Evolutionary conservation across 2,113 vertebrate species (phyloP), one percentile per base, ranked within the genome.

Genomic region (Callopanchax toddi): DNA sequence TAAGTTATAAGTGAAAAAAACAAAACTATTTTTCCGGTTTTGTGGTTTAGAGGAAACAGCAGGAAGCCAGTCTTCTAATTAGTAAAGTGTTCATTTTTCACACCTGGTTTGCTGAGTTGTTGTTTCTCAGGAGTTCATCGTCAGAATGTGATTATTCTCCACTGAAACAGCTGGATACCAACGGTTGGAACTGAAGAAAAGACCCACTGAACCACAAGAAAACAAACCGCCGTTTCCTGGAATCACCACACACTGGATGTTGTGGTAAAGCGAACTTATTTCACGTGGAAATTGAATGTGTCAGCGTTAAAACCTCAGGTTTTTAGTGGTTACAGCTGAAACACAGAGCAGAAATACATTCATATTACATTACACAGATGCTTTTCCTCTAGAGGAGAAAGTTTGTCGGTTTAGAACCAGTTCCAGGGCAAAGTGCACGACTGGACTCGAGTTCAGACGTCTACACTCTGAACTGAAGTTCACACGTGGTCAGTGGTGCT

Each of bases 81-180:
- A n/a, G n/a, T n/a, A n/a, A n/a, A n/a, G n/a, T n/a, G n/a, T n/a
- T n/a, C n/a, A n/a, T n/a, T n/a, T n/a, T n/a, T n/a, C n/a, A n/a
- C n/a, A n/a, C n/a, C n/a, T n/a, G n/a, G n/a, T n/a, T n/a, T n/a
- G n/a, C n/a, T n/a, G n/a, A n/a, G n/a, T n/a, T n/a, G n/a, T n/a
- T n/a, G n/a, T n/a, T n/a, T n/a, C n/a, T n/a, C n/a, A n/a, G n/a
- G n/a, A n/a, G n/a, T n/a, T n/a, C n/a, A n/a, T n/a, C n/a, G n/a
- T n/a, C 7, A 32, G 10, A 32, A 32, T 32, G 4, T 2, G 10
- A 32, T 32, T 32, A 32, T 32, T 32, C 56, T 21, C 11, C 1
- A 60, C 74, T 67, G 73, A 59, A 85, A 79, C 67, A 64, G 62
- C 44, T 8, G 15, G 49, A 67, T 42, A 58, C 64, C 43, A 55